A percentile compares a stretch with the other conserved stretches of the same genome.
phyloP scores from a whole-genome alignment of 2,888 invertebrate species.

The Aphidius colemani region DNA sequence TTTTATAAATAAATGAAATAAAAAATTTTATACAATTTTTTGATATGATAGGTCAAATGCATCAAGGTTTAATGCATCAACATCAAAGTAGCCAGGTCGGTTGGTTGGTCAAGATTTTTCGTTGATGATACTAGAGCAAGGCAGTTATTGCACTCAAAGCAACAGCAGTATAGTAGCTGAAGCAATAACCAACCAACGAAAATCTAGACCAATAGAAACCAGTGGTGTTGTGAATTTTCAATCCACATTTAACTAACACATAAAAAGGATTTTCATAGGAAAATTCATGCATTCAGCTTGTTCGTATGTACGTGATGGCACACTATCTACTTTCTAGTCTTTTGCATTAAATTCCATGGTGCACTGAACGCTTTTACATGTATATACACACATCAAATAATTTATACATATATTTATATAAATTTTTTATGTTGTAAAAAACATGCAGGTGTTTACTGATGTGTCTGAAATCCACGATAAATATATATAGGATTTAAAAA shows the following conservation, averaged over 20 bases:
- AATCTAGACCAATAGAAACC: too few relatives aligned
- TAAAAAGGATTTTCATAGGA: too few relatives aligned
- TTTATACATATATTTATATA: conserved; percentile 9
- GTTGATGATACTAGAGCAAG: conserved; percentile 21
- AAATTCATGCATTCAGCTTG: too few relatives aligned
- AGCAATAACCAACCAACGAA: too few relatives aligned
- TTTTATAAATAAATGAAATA: not conserved
- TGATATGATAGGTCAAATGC: conserved; percentile 5
- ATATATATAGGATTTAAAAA: not conserved
- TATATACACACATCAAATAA: not conserved
- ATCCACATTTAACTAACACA: too few relatives aligned
- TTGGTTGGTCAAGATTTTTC: not conserved
- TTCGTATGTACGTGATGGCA: too few relatives aligned
- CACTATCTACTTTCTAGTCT: too few relatives aligned
- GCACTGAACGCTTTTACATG: not conserved
- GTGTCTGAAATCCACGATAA: not conserved
- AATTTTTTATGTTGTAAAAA: conserved; percentile 9
- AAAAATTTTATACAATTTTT: not conserved
- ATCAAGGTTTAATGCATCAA: conserved; percentile 54
- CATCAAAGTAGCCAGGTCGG: conserved; percentile 48
- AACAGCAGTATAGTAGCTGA: too few relatives aligned
- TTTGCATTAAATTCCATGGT: too few relatives aligned
- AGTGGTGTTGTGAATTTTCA: too few relatives aligned
- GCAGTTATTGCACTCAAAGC: conserved; percentile 54
- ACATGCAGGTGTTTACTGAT: not conserved